Percentiles rank a stretch among this genome's conserved stretches.
These are phyloP conservation scores for Lasiurus borealis DNA, from an alignment of 2,113 vertebrate genomes.

Conservation along the genomic window DNA sequence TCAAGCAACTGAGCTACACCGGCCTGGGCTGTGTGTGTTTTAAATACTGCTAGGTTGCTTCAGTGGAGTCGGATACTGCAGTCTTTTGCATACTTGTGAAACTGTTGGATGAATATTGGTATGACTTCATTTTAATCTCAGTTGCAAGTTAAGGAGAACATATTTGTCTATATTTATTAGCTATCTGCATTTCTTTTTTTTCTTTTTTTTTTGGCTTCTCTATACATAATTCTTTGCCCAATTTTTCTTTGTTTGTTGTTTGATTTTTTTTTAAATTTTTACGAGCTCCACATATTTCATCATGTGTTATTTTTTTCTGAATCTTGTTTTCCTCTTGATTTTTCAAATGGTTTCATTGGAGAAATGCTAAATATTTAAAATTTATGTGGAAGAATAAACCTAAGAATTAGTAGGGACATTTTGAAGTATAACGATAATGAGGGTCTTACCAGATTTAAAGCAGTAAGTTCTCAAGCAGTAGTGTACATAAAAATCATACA, in stretches of 20 bases:
- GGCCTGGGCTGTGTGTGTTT: not conserved
- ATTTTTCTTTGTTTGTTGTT: not conserved
- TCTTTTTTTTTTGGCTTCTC: not conserved
- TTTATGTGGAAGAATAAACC: not conserved
- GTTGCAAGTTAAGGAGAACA: not conserved
- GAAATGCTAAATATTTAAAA: slow-evolving; percentile 5
- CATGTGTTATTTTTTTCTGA: not conserved
- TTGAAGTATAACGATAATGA: not conserved
- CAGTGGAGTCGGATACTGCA: not conserved
- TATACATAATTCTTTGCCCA: not conserved
- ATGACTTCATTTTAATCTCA: not conserved
- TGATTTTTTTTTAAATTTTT: slow-evolving; percentile 2
- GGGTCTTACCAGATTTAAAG: not conserved
- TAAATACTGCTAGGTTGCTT: not conserved
- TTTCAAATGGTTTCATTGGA: not conserved
- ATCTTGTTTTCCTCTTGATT: not conserved
- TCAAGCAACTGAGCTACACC: no score
- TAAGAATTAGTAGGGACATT: slow-evolving; percentile 22
- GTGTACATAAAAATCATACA: not conserved
- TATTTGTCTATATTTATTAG: not conserved
- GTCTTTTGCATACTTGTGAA: not conserved
- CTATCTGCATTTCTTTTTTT: not conserved
- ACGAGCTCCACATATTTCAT: not conserved
- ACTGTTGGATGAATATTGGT: not conserved
- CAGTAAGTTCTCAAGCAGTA: not conserved